These are phyloP conservation scores for Helicolenus hilgendorfi DNA, from an alignment of 2,797 vertebrate species.

Conservation along the genomic window DNA sequence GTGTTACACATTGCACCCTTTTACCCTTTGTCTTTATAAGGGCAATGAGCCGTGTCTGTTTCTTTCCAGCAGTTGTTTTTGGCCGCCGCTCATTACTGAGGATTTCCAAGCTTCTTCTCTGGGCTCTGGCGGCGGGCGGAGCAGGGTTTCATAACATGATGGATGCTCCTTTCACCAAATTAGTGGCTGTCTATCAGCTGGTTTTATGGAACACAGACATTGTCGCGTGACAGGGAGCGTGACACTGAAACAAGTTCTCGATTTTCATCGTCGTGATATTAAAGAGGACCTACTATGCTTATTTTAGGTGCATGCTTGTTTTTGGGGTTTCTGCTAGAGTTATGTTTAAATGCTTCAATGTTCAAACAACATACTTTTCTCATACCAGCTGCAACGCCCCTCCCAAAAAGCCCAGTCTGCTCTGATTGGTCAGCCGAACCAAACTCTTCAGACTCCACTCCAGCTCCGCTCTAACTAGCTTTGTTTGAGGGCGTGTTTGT, in stretches of 20 bases:
- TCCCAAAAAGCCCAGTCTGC: neutral
- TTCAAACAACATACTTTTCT: neutral
- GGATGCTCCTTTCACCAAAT: constrained; percentile 35
- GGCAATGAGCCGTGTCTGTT: constrained; percentile 14
- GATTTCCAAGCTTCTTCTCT: constrained; percentile 42
- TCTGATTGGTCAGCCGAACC: neutral
- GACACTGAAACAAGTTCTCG: neutral
- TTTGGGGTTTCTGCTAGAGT: neutral
- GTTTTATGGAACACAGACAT: neutral
- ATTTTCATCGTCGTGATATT: neutral
- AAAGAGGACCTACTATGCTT: rapidly evolving
- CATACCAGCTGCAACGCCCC: neutral
- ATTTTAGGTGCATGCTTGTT: neutral
- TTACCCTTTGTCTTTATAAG: constrained; percentile 67
- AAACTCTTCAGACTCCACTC: neutral
- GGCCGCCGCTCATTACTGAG: constrained; percentile 16
- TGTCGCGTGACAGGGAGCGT: neutral
- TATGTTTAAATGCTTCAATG: neutral
- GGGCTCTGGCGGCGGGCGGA: neutral
- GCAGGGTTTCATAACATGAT: constrained; percentile 39
- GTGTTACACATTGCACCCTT: neutral
- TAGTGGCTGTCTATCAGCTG: constrained; percentile 12
- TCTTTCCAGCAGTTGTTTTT: constrained; percentile 65
- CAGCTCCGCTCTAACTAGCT: neutral
- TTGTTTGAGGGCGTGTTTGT: too few relatives aligned